These are phyloP conservation scores for Zaprionus lineosus DNA, from an alignment of 2,888 invertebrate species.

Conservation along the genomic window DNA sequence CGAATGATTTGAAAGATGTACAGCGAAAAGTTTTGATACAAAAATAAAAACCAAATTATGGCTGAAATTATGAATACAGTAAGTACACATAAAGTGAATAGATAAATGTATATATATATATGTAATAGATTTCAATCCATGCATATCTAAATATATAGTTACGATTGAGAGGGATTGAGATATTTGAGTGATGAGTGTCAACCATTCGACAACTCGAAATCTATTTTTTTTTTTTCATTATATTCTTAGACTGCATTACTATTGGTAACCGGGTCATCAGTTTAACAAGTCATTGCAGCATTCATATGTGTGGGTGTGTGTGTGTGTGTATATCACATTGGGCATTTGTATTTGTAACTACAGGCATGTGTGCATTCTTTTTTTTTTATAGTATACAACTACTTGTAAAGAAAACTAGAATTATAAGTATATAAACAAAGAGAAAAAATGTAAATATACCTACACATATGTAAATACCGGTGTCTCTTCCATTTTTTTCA, in stretches of 20 bases:
- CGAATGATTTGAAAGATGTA: slow-evolving; percentile 9
- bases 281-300: slow-evolving; percentile 2
- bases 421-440: no score
- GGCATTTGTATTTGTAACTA: no score
- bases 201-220: not conserved
- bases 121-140: not conserved
- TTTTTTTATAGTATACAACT: no score
- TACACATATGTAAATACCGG: no score
- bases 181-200: no score
- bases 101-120: not conserved
- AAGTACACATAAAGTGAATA: slow-evolving; percentile 1
- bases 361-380: no score
- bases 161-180: no score
- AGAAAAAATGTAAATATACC: no score
- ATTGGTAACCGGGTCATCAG: not conserved
- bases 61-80: slow-evolving; percentile 19
- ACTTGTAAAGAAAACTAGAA: no score
- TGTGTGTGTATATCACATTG: slow-evolving; percentile 21
- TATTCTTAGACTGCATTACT: slow-evolving; percentile 1
- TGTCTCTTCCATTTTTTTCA: no score
- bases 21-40: not conserved
- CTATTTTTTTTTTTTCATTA: not conserved
- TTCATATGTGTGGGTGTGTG: slow-evolving; percentile 9
- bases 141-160: not conserved
- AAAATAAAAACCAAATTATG: not conserved